Evolutionary conservation across 2,797 vertebrate genomes (phyloP), one percentile per base, ranked within the genome.

Genomic region (Eurystomus glaucurus): DNA sequence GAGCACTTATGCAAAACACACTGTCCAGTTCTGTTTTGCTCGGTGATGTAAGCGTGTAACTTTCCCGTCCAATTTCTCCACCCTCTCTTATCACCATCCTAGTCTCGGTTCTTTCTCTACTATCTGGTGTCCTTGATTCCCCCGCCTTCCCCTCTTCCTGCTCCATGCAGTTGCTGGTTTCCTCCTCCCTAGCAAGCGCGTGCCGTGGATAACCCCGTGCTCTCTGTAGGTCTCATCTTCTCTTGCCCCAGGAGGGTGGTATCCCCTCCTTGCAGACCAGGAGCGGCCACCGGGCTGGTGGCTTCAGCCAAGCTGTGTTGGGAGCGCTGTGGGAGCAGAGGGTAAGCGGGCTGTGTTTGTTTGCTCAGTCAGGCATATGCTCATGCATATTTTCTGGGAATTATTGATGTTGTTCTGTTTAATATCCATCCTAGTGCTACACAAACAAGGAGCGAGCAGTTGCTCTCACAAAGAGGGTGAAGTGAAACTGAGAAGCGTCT

Each of bases 111-210:
- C 92, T 93, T 57, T 76, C 58, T 39, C 57, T 88, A 1, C 18
- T 98, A 26, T 96, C 89, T 96, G 68, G 51, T 94, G 93, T 93
- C 95, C 96, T 95, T 13, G 91, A 95, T 98, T 97, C 72, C 88
- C 91, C 83, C 8, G 20, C 72, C 39, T 86, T 91, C 96, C 83
- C 58, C 41, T 91, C 79, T 95, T 94, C 69, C 94, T 83, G 87
- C 91, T 87, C 68, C 14, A 1, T 33, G 41, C 45, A 23, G 55
- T 96, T 60, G 19, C 92, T 91, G 82, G 51, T 97, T 91, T 68
- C 61, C 75, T 97, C 76, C 82, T 96, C 96, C 85, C 87, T 78
- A 52, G 43, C 54, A 26, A 43, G 50, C 3, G 0, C 3, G 20
- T 70, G 78, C 54, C 5, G 0, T 25, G 20, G 28, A 43, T 88